These are phyloP conservation scores for Cataglyphis altisquamis DNA, from an alignment of 2,888 invertebrate genomes.

Conservation along the genomic window DNA sequence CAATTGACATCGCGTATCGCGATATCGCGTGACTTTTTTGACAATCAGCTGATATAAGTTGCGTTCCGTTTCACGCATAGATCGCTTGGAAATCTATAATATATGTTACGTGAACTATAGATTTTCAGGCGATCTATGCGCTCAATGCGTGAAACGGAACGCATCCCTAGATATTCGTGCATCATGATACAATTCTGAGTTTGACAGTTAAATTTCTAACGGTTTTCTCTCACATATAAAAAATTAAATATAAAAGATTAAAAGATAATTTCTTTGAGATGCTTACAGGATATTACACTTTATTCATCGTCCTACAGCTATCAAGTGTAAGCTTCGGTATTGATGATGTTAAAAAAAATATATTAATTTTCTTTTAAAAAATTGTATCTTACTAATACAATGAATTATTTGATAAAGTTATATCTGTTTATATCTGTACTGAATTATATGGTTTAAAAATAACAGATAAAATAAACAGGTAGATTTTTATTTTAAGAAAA, in stretches of 20 bases:
- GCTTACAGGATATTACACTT: too few relatives aligned
- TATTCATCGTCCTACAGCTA: neutral
- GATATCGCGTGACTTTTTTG: neutral
- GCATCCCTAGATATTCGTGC: neutral
- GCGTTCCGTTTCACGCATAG: too few relatives aligned
- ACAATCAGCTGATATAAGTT: too few relatives aligned
- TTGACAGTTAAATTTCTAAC: neutral
- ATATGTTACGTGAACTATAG: too few relatives aligned
- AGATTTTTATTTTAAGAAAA: neutral
- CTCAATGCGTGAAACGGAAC: too few relatives aligned
- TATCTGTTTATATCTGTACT: too few relatives aligned
- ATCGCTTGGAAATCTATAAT: too few relatives aligned
- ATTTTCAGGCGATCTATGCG: too few relatives aligned
- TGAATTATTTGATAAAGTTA: too few relatives aligned
- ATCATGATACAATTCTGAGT: neutral
- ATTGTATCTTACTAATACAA: neutral
- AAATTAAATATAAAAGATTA: neutral
- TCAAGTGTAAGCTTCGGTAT: neutral
- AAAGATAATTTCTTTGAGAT: too few relatives aligned
- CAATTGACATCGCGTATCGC: neutral
- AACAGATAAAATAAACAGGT: neutral
- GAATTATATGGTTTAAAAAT: too few relatives aligned
- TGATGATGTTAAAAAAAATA: neutral
- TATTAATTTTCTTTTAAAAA: neutral
- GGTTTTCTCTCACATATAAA: neutral